These are phyloP conservation scores for Habroteleia sp. DNA, from an alignment of 2,888 invertebrate genomes.

Conservation along the genomic window DNA sequence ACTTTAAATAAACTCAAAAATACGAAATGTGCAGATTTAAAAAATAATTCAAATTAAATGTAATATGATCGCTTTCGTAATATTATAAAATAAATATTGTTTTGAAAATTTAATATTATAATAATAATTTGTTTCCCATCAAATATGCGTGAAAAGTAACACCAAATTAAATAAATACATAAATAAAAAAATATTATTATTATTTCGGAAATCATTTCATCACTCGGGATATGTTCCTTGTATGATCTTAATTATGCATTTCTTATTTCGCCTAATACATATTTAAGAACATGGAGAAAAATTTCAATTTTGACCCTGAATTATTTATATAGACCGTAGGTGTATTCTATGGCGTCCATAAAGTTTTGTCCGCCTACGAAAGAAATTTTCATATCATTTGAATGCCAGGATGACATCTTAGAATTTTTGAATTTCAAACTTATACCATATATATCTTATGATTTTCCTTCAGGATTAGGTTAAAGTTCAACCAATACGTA, in stretches of 20 bases:
- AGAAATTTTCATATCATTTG: conserved; percentile 51
- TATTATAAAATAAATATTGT: too few relatives aligned
- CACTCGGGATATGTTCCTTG: not conserved
- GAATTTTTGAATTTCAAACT: conserved; percentile 41
- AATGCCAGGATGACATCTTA: conserved; percentile 43
- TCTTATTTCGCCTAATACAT: not conserved
- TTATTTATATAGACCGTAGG: conserved; percentile 48
- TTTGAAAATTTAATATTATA: too few relatives aligned
- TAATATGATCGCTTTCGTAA: too few relatives aligned
- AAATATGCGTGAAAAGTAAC: too few relatives aligned
- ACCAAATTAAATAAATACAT: too few relatives aligned
- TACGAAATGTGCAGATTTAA: too few relatives aligned
- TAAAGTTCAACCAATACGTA: conserved; percentile 28
- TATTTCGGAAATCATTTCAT: too few relatives aligned
- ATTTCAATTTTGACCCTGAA: conserved; percentile 51
- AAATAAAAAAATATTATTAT: too few relatives aligned
- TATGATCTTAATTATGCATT: not conserved
- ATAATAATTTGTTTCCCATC: too few relatives aligned
- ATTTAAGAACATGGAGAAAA: conserved; percentile 5
- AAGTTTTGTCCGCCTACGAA: conserved; percentile 43
- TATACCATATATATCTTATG: conserved; percentile 15
- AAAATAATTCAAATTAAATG: too few relatives aligned
- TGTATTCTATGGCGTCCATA: conserved; percentile 13
- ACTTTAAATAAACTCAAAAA: too few relatives aligned
- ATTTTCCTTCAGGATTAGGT: conserved; percentile 8